These are phyloP conservation scores for Phylloscopus trochiloides DNA, from an alignment of 2,113 vertebrate genomes.

Conservation along the genomic window DNA sequence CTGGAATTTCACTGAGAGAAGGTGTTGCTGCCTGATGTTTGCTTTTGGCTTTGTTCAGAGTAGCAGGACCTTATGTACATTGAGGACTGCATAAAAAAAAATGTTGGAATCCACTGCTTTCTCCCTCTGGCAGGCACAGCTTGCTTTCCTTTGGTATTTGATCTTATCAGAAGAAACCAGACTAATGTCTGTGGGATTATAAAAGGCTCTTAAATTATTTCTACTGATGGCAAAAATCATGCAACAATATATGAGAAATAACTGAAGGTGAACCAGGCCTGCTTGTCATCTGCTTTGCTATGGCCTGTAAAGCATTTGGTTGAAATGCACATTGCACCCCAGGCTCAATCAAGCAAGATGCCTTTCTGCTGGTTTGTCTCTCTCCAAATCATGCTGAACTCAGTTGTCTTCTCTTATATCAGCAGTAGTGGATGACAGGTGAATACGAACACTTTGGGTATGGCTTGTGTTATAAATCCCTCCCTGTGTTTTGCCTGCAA, in stretches of 20 bases:
- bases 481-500: background rate
- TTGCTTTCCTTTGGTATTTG: background rate
- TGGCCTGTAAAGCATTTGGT: background rate
- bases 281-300: background rate
- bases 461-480: background rate
- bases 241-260: background rate
- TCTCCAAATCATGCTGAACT: background rate
- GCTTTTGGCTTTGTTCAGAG: background rate
- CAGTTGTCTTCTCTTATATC: background rate
- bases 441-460: background rate
- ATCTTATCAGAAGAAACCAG: constrained; percentile 4
- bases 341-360: background rate
- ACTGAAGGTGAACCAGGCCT: background rate
- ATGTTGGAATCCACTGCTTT: background rate
- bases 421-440: background rate
- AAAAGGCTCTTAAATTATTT: background rate
- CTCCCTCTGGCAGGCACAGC: background rate
- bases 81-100: background rate
- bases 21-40: background rate
- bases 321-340: background rate
- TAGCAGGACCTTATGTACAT: background rate
- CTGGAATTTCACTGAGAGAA: background rate
- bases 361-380: background rate
- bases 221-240: background rate
- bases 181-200: background rate